Conservation (phyloP, 2,888 invertebrate species). For the Lasioglossum pauxillum region DNA sequence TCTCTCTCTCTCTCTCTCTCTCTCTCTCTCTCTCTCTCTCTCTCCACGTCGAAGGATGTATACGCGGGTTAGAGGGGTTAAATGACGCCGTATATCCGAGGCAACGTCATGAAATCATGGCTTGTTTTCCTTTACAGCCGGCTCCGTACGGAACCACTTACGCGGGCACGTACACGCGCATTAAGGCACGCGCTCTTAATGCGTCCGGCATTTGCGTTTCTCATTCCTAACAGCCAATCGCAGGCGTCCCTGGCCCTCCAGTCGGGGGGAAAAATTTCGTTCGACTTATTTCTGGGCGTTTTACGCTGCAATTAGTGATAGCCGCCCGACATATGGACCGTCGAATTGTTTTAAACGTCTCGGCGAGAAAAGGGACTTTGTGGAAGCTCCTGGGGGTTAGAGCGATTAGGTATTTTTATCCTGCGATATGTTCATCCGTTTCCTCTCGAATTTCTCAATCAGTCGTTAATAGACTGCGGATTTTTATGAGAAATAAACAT, state of each 20-base stretch:
- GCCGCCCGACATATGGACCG: background rate
- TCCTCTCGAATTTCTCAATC: background rate
- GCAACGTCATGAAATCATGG: slow-evolving; percentile 65
- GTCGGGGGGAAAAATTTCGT: background rate
- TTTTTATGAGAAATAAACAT: no score
- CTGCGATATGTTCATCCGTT: no score
- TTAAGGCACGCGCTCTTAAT: slow-evolving; percentile 61
- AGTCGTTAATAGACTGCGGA: background rate
- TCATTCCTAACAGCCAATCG: slow-evolving; percentile 30
- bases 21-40: slow-evolving; percentile 2
- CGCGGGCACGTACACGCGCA: slow-evolving; percentile 60
- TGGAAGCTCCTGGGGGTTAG: background rate
- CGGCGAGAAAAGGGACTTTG: background rate
- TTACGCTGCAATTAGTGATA: background rate
- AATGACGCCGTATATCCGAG: slow-evolving; percentile 64
- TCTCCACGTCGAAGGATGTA: slow-evolving; percentile 45
- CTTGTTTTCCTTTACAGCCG: slow-evolving; percentile 66
- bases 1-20: slow-evolving; percentile 4
- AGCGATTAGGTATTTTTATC: background rate
- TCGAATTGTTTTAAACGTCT: background rate
- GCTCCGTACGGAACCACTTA: slow-evolving; percentile 61
- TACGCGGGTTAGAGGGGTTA: slow-evolving; percentile 64
- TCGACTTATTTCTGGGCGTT: background rate
- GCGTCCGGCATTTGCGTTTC: slow-evolving; percentile 62
- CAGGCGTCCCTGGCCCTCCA: background rate